phyloP scores from a whole-genome alignment of 2,888 invertebrate species.

The Agrotis ipsilon region DNA sequence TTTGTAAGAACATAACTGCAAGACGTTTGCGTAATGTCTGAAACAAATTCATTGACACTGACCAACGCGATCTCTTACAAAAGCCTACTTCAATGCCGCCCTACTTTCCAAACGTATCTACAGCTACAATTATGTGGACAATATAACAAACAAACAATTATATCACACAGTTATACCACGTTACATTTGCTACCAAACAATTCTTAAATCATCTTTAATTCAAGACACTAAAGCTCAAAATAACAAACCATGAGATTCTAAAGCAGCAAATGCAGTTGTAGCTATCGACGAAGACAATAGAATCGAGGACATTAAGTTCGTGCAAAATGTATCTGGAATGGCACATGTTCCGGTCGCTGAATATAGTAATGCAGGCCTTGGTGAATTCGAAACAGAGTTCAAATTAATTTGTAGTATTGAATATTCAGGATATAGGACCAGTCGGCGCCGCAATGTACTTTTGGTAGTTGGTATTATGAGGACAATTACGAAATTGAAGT shows the following conservation, averaged over 20 bases:
- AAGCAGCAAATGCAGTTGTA: constrained; percentile 48
- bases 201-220: constrained; percentile 53
- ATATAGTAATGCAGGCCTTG: constrained; percentile 52
- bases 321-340: constrained; percentile 68
- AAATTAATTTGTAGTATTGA: constrained; percentile 46
- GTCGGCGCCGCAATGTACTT: constrained; percentile 73
- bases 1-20: constrained; percentile 61
- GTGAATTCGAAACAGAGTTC: constrained; percentile 54
- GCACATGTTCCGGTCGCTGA: constrained; percentile 51
- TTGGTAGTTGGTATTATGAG: constrained; percentile 70
- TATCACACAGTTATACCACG: constrained; percentile 70
- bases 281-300: constrained; percentile 77
- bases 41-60: constrained; percentile 89
- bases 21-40: constrained; percentile 79
- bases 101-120: constrained; percentile 86
- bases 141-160: constrained; percentile 81
- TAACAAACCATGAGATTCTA: constrained; percentile 45
- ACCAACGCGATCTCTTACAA: constrained; percentile 86
- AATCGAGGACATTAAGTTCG: constrained; percentile 75
- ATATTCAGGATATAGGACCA: constrained; percentile 72
- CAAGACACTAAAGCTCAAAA: constrained; percentile 69
- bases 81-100: constrained; percentile 88
- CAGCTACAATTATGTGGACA: constrained; percentile 84
- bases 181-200: constrained; percentile 40
- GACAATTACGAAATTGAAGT: constrained; percentile 72